phyloP scores from a whole-genome alignment of 1,140 invertebrate species.

The Atta texana region DNA sequence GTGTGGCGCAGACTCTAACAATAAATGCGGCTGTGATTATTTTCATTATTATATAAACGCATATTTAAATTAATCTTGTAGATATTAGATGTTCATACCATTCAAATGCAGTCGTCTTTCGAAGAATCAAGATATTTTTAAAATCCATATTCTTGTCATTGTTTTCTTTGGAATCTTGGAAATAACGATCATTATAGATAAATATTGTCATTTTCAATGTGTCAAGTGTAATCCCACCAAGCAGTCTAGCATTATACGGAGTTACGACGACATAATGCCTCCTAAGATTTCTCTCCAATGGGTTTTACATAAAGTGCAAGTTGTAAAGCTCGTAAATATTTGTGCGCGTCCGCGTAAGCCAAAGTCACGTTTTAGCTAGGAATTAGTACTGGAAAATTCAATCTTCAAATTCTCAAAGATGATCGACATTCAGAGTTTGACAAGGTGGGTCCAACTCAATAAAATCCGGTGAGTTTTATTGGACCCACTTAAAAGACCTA shows the following conservation, averaged over 20 bases:
- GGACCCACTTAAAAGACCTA: too few species aligned
- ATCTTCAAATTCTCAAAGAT: constrained; percentile 26
- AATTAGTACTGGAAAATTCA: constrained; percentile 18
- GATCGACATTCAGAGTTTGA: neutral
- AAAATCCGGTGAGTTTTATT: too few species aligned
- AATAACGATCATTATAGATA: constrained; percentile 20
- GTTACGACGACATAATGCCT: constrained; percentile 23
- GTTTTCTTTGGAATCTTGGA: neutral
- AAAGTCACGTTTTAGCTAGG: constrained; percentile 40
- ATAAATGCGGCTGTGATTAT: constrained; percentile 20
- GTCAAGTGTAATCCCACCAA: constrained; percentile 4
- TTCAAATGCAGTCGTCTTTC: too few species aligned
- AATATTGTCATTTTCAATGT: constrained; percentile 6
- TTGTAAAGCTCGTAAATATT: constrained; percentile 58
- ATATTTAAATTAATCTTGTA: neutral
- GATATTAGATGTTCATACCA: neutral
- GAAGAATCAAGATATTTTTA: neutral
- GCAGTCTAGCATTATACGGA: constrained; percentile 31
- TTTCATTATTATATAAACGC: constrained; percentile 19
- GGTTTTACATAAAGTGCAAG: constrained; percentile 43
- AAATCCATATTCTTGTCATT: neutral
- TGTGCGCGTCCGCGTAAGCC: constrained; percentile 27
- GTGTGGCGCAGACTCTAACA: neutral
- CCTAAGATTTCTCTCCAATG: constrained; percentile 41
- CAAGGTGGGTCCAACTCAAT: too few species aligned